Evolutionary conservation across 1,140 invertebrate genomes (phyloP).

Genomic region (Zaprionus kolodkinae): DNA sequence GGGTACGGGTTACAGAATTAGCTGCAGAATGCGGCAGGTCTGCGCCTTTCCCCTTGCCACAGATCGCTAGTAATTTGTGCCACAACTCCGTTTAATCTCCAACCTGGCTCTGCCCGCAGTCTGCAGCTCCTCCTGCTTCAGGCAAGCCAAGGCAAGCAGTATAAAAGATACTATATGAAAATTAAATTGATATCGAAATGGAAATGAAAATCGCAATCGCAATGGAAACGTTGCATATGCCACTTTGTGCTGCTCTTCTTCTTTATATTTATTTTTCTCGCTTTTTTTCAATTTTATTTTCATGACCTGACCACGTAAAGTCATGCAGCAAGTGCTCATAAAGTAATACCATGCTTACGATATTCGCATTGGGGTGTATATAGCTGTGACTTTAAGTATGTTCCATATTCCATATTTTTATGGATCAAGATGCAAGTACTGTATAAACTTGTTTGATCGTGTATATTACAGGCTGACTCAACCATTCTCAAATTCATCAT

Average conservation of each 20-base stretch:
- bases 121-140: background rate
- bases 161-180: slow-evolving; percentile 1
- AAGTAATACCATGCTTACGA: too few relatives aligned
- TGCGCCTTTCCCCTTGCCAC: background rate
- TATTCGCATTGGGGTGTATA: too few relatives aligned
- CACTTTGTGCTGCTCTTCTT: background rate
- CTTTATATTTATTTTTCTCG: slow-evolving; percentile 12
- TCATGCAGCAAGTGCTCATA: slow-evolving; percentile 2
- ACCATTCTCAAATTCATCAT: too few relatives aligned
- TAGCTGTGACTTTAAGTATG: too few relatives aligned
- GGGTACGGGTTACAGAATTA: background rate
- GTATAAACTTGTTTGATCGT: too few relatives aligned
- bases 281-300: background rate
- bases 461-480: too few relatives aligned
- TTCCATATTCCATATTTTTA: too few relatives aligned
- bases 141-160: background rate
- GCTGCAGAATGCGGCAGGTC: background rate
- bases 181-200: slow-evolving; percentile 2
- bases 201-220: slow-evolving; percentile 26
- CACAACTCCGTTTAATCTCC: slow-evolving; percentile 21
- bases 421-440: too few relatives aligned
- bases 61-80: slow-evolving; percentile 20
- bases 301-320: slow-evolving; percentile 39
- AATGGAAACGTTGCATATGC: slow-evolving; percentile 19
- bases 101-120: slow-evolving; percentile 40